Conservation (phyloP, 2,113 vertebrate genomes). For the Xerus inauris region DNA sequence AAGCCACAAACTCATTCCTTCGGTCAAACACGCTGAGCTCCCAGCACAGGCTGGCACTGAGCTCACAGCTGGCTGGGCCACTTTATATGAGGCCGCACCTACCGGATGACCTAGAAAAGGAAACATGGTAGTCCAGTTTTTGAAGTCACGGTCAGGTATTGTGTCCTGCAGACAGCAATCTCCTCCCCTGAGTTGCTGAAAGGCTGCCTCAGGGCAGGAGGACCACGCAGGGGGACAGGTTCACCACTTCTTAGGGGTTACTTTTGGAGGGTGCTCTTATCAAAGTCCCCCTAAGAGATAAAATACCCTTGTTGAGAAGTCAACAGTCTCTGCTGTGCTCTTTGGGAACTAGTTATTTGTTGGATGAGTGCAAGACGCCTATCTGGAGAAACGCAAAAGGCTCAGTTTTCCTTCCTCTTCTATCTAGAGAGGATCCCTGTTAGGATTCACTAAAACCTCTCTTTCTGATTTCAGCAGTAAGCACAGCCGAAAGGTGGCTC, state of each 20-base stretch:
- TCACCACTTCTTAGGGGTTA: background rate
- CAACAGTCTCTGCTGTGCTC: slow-evolving; percentile 42
- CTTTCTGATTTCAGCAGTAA: background rate
- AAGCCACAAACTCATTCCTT: background rate
- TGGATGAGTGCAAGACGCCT: slow-evolving; percentile 78
- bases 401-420: slow-evolving; percentile 80
- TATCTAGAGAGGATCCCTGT: slow-evolving; percentile 73
- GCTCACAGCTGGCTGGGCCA: background rate
- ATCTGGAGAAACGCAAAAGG: slow-evolving; percentile 76
- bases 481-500: slow-evolving; percentile 65
- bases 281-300: background rate
- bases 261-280: background rate
- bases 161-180: background rate
- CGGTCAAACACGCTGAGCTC: background rate
- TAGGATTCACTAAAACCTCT: background rate
- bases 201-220: background rate
- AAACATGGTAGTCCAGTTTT: background rate
- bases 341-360: slow-evolving; percentile 79
- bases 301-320: background rate
- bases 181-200: accelerated
- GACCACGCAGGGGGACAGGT: background rate
- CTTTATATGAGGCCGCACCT: background rate
- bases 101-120: background rate
- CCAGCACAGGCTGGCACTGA: background rate
- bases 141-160: background rate